A percentile compares a stretch with the other conserved stretches of the same genome.
Conservation (phyloP, 2,888 invertebrate species). For the Ommatoiulus sabulosus region DNA sequence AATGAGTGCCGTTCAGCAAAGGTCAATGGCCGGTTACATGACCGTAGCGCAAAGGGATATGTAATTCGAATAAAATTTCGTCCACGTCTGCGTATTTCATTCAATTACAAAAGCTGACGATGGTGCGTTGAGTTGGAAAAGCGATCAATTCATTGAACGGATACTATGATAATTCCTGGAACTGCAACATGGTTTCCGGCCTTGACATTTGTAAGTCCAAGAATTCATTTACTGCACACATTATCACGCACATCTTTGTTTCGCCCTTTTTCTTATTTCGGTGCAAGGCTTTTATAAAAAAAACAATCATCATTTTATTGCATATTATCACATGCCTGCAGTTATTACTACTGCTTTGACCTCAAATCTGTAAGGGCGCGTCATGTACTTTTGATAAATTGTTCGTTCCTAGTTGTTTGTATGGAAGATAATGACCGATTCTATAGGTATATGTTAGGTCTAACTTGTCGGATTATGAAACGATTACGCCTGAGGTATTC, state of each 20-base stretch:
- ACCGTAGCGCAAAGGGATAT: conserved; percentile 20
- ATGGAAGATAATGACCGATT: neutral
- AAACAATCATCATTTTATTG: neutral
- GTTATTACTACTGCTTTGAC: neutral
- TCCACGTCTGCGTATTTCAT: conserved; percentile 9
- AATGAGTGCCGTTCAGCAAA: neutral
- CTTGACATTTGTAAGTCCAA: neutral
- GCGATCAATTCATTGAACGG: neutral
- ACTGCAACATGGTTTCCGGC: neutral
- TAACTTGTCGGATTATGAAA: neutral
- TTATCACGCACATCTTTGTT: neutral
- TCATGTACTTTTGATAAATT: neutral
- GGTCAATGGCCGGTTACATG: conserved; percentile 45
- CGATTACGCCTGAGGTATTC: neutral
- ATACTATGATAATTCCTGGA: neutral
- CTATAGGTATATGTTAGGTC: neutral
- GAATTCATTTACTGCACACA: neutral
- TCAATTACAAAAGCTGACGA: neutral
- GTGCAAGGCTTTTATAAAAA: neutral
- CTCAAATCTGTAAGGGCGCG: neutral
- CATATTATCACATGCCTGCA: neutral
- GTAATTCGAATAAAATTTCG: neutral
- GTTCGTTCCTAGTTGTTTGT: neutral
- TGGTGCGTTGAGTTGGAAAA: neutral
- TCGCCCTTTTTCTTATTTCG: neutral